Base-by-base conservation (phyloP, 1,140 invertebrate species). In the Rhagoletis zephyria region DNA sequence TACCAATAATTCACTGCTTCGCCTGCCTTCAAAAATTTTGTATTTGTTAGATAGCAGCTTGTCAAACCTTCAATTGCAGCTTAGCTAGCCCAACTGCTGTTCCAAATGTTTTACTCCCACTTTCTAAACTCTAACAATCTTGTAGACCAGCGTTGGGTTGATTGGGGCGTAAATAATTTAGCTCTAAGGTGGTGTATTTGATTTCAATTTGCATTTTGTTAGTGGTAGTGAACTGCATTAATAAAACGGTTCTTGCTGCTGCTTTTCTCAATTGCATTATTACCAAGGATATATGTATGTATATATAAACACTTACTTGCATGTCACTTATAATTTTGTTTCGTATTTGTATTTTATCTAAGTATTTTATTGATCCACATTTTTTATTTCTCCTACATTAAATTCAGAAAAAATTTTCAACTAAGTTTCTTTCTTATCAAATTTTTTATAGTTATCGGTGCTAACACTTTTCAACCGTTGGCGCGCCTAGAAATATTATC, bases 301-400 rank as follows among this genome's bases (percentile, higher is more conserved):
- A 87, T 87, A 67, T 70, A 86, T 86, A 86, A 64, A 86, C 61
- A 61, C 59, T 63, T 86, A 86, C 61, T 61, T 86, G 74, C 74
- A 81, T 81, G 74, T n/a, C 48, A 81, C n/a, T 7, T 81, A 16
- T 77, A 67, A 4, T 74, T 48, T 74, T 74, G 40, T 74, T 9
- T 45, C 30, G 9, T 88, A 89, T 87, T 60, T 87, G 87, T 87
- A 56, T 89, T 59, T 90, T 91, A 89, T 89, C 87, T 90, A 81
- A 81, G 19, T 81, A 81, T 19, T 14, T 51, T 9, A 30, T 56
- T 81, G 88, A 88, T 89, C 89, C 88, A 89, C 89, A 30, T 89
- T 19, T 81, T 2, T 51, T 56, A 81, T 81, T 14, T 6, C 19
- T 51, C 48, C 74, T 81, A 81, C 45, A 30, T 56, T 56, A 81